Percentiles rank a stretch among this genome's conserved stretches.
Conservation (phyloP, 2,113 vertebrate genomes). For the Morone chrysops region DNA sequence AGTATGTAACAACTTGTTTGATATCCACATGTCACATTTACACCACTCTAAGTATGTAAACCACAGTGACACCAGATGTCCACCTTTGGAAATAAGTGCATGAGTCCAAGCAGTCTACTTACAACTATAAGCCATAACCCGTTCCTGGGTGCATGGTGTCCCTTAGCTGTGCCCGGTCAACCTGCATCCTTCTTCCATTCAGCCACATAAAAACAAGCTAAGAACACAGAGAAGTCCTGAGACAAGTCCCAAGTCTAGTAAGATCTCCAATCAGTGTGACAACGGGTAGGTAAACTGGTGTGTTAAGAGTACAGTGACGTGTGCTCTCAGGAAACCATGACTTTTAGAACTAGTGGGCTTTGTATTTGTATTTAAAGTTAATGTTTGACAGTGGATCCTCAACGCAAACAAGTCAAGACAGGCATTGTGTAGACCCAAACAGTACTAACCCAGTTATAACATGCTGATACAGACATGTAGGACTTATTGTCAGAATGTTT, state of each 20-base stretch:
- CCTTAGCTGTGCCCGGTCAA: conserved; percentile 22
- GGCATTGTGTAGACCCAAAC: conserved; percentile 9
- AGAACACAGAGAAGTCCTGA: not conserved
- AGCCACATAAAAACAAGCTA: not conserved
- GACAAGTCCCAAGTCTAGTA: too few species aligned
- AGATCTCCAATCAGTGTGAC: not conserved
- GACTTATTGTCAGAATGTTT: not conserved
- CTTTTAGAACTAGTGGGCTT: conserved; percentile 15
- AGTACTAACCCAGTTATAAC: not conserved
- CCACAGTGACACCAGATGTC: not conserved
- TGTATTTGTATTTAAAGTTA: conserved; percentile 68
- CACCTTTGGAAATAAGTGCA: not conserved
- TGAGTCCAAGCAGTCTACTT: conserved; percentile 40
- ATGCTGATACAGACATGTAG: not conserved
- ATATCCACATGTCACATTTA: not conserved
- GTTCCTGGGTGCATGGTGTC: conserved; percentile 46
- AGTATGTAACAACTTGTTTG: not conserved
- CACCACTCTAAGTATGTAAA: not conserved
- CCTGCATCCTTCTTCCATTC: conserved; percentile 7
- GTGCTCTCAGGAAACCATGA: not conserved
- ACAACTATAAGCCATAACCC: conserved; percentile 77
- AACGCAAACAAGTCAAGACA: conserved; percentile 54
- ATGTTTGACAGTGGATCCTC: conserved; percentile 64
- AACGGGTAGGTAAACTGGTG: fast-evolving
- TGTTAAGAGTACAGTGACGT: not conserved